Evolutionary conservation across 1,140 invertebrate genomes (phyloP).

Genomic region (Apocrypta bakeri): DNA sequence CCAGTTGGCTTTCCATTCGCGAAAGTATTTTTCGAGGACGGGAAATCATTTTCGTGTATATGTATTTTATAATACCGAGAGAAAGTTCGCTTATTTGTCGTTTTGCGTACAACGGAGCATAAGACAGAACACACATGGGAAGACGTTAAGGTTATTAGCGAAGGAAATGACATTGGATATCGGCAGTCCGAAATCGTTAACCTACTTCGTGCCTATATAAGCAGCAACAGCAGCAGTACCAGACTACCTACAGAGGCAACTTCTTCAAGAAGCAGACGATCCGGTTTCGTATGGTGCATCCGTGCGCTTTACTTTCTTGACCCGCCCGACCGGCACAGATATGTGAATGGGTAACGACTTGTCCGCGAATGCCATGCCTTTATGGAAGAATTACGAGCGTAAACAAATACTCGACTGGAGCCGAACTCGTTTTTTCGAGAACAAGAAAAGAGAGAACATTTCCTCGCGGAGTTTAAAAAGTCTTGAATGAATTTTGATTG

Average conservation of each 20-base stretch:
- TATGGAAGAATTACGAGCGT: neutral
- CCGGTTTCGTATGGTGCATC: constrained; percentile 8
- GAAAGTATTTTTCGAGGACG: constrained; percentile 42
- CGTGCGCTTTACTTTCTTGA: constrained; percentile 27
- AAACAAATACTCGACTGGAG: neutral
- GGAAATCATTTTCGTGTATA: constrained; percentile 3
- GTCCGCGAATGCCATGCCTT: neutral
- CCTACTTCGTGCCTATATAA: constrained; percentile 9
- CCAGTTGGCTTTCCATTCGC: neutral
- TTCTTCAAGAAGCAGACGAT: constrained; percentile 7
- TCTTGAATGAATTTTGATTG: no score
- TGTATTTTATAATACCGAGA: neutral
- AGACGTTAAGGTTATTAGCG: neutral
- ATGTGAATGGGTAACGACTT: neutral
- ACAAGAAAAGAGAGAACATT: no score
- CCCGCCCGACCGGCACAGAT: neutral
- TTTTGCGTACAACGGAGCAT: neutral
- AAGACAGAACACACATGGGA: neutral
- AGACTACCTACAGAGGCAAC: neutral
- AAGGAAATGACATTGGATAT: constrained; percentile 12
- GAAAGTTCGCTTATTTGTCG: constrained; percentile 8
- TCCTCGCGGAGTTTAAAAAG: no score
- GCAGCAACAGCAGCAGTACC: neutral
- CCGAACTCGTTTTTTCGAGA: neutral
- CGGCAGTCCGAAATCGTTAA: constrained; percentile 35